phyloP scores from a whole-genome alignment of 2,113 vertebrate genomes.

The Tychaedon coryphoeus region DNA sequence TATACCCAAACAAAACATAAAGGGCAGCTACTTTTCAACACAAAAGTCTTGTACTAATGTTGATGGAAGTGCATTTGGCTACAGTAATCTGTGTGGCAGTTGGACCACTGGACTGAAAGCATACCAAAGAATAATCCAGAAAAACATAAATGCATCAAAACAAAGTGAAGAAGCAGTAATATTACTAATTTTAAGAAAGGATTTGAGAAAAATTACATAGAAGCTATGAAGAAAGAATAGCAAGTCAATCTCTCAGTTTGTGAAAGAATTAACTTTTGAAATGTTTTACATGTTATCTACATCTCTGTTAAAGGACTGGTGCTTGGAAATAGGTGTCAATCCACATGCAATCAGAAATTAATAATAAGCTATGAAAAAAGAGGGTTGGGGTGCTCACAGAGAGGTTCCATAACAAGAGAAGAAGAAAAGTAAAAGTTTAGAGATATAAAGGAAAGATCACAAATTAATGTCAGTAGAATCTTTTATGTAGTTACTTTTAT shows the following conservation, averaged over 20 bases:
- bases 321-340: background rate
- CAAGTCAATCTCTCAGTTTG: background rate
- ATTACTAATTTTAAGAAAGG: background rate
- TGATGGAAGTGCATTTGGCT: slow-evolving; percentile 14
- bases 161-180: background rate
- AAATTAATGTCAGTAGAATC: background rate
- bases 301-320: background rate
- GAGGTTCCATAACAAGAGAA: background rate
- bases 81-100: slow-evolving; percentile 10
- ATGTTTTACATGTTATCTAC: background rate
- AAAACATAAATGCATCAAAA: background rate
- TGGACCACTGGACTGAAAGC: slow-evolving; percentile 22
- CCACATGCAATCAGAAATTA: background rate
- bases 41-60: background rate
- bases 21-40: background rate
- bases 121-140: slow-evolving; percentile 19
- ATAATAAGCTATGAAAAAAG: background rate
- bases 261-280: background rate
- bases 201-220: background rate
- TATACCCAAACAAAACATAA: slow-evolving; percentile 1
- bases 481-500: background rate
- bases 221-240: background rate
- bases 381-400: background rate
- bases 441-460: background rate
- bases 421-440: background rate